A percentile compares a stretch with the other conserved stretches of the same genome.
Conservation (phyloP, 2,113 vertebrate genomes). For the Podiceps cristatus region DNA sequence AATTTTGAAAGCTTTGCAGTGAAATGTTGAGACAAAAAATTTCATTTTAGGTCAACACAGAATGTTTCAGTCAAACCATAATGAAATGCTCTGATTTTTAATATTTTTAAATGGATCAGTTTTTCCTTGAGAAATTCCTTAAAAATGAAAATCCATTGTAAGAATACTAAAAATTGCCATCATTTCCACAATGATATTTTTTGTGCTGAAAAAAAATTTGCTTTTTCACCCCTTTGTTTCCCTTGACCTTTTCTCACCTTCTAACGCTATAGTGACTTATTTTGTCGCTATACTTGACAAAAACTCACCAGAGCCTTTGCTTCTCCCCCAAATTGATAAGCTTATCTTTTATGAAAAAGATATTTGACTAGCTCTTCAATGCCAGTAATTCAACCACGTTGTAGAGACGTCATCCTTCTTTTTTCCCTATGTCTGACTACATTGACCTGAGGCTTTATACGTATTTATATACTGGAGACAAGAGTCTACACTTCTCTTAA, state of each 20-base stretch:
- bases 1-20: not conserved
- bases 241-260: not conserved
- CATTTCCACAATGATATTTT: not conserved
- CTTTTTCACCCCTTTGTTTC: not conserved
- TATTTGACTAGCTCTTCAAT: not conserved
- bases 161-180: not conserved
- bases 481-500: not conserved
- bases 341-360: not conserved
- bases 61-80: not conserved
- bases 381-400: not conserved
- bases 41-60: not conserved
- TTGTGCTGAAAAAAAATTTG: not conserved
- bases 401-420: not conserved
- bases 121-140: not conserved
- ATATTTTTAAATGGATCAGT: not conserved
- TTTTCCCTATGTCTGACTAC: not conserved
- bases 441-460: slow-evolving; percentile 21
- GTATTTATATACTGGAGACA: not conserved
- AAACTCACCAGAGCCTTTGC: not conserved
- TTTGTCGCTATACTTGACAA: not conserved
- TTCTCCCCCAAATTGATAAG: not conserved
- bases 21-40: not conserved
- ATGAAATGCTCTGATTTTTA: not conserved
- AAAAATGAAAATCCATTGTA: not conserved
- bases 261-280: not conserved